Evolutionary conservation across 2,797 vertebrate genomes (phyloP).

Genomic region (Threskiornis aethiopicus): DNA sequence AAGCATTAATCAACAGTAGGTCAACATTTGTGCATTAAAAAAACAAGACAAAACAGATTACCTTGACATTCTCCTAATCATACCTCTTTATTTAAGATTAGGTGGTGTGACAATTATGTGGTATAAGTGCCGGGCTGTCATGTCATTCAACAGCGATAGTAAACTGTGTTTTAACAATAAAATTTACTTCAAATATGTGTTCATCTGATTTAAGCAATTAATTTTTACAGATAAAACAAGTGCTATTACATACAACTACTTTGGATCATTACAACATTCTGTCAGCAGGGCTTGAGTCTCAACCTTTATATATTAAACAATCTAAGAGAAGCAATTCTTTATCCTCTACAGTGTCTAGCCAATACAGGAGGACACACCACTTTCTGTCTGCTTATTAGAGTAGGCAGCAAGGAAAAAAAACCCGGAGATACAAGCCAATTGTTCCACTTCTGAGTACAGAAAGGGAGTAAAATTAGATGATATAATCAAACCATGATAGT

Average conservation of each 20-base stretch:
- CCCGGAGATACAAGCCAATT: background rate
- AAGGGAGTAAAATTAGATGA: background rate
- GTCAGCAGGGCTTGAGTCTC: background rate
- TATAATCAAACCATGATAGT: background rate
- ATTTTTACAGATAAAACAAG: background rate
- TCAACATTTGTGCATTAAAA: background rate
- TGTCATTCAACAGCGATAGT: background rate
- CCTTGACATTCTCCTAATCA: background rate
- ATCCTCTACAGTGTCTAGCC: background rate
- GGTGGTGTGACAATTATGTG: background rate
- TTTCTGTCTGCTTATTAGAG: background rate
- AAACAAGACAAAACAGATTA: background rate
- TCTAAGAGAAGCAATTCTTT: background rate
- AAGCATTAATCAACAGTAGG: background rate
- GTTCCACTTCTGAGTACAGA: background rate
- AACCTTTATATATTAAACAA: background rate
- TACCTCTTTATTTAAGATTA: background rate
- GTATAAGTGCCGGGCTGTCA: background rate
- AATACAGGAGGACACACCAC: background rate
- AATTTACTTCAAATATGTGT: background rate
- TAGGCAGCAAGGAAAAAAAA: background rate
- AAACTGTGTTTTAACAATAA: background rate
- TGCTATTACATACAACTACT: background rate
- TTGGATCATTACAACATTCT: background rate
- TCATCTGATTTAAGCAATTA: background rate